Evolutionary conservation across 2,888 invertebrate species (phyloP).

Genomic region (Clivina fossor): DNA sequence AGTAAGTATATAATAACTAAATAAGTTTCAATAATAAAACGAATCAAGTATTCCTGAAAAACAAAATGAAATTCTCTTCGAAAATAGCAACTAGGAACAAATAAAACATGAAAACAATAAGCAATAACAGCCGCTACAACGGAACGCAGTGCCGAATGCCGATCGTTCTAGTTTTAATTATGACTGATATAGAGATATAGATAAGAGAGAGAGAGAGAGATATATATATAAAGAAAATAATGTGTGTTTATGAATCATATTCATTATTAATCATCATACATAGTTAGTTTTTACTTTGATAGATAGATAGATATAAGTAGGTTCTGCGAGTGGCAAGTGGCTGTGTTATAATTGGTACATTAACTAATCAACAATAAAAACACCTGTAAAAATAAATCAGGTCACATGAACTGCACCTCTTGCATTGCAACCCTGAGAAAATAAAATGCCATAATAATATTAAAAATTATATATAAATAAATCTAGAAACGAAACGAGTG

Average conservation of each 20-base stretch:
- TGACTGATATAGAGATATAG: no score
- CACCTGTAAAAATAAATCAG: conserved; percentile 28
- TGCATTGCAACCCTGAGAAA: conserved; percentile 31
- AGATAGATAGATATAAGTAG: conserved; percentile 13
- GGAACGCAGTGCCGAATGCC: conserved; percentile 17
- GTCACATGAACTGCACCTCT: conserved; percentile 27
- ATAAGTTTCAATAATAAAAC: conserved; percentile 38
- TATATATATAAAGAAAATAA: no score
- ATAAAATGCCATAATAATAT: conserved; percentile 25
- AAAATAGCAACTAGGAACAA: conserved; percentile 25
- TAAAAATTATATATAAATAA: conserved; percentile 16
- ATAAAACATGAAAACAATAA: conserved; percentile 42
- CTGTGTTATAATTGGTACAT: conserved; percentile 22
- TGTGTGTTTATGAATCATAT: no score
- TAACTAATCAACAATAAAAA: conserved; percentile 27
- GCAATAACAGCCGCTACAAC: conserved; percentile 35
- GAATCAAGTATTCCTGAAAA: conserved; percentile 37
- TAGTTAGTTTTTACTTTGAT: no score
- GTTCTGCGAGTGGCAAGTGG: conserved; percentile 11
- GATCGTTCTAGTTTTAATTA: conserved; percentile 14
- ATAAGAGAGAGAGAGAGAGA: no score
- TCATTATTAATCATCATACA: no score
- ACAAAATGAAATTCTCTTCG: conserved; percentile 33
- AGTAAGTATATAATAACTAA: conserved; percentile 19
- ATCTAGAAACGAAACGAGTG: conserved; percentile 23